Base-by-base conservation (phyloP, 1,140 invertebrate species). In the Gryllus bimaculatus region DNA sequence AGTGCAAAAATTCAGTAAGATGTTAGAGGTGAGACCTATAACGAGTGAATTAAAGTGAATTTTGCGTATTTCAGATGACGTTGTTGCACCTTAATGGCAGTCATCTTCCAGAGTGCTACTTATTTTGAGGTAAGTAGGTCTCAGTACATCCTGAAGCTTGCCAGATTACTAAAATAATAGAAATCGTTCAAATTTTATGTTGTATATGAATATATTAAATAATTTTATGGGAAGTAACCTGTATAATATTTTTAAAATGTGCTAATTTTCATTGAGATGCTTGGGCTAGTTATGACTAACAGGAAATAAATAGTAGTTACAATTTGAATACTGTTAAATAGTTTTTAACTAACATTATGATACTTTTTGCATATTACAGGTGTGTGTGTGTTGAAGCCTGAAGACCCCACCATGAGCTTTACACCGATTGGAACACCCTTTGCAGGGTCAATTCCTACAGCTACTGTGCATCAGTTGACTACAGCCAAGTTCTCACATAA, bases 391-490 rank as follows among this genome's bases (percentile, higher is more conserved):
- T 49, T 48, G 76, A 18, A n/a, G 76, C 48, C 3, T 39, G 12
- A 77, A 77, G 26, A 20, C 47, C 47, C 15, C 76, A 77, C 76
- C 47, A 93, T 93, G 91, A 93, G 92, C 87, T 93, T 92, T 81
- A 90, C 90, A 48, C 91, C 91, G 21, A 92, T 92, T 82, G 87
- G 88, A 20, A 89, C 89, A 39, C 90, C 90, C 49, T 89, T 89
- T 78, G 89, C 90, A 21, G 88, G 91, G 73, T 88, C 90, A 74
- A 85, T 91, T 78, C 88, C 90, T 39, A 86, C 90, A 79, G 90
- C 89, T 66, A 89, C 91, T n/a, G 88, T 90, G 79, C 90, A 91
- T 78, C 91, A 92, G 81, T 92, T 92, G 79, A 87, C 90, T 13
- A 88, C 89, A 8, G 88, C 89, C 15, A 92, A 92, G 83, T 90